Base-by-base conservation (phyloP, 1,140 invertebrate species). In the Medauroidea extradentata region DNA sequence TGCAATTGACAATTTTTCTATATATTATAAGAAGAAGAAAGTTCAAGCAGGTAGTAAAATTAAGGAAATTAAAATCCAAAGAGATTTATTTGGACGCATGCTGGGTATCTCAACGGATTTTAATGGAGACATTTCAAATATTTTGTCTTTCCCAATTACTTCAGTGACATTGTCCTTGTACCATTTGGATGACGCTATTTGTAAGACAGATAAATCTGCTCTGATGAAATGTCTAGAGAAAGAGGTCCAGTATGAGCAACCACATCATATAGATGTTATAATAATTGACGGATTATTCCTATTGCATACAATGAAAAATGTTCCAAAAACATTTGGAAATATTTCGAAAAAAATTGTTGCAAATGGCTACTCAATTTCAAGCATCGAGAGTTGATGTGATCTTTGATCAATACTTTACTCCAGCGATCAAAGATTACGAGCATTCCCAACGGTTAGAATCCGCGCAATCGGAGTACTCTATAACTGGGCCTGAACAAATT, bases 161-260 rank as follows among this genome's bases (percentile, higher is more conserved):
- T 60, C 67, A 46, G 54, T 67, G 2, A 66, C 70, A 16, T 53
- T 71, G 34, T 62, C 70, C 13, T 49, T 74, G 27, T 73, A 69
- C 60, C 69, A 75, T 61, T 23, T 68, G 9, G 70, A 74, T 59
- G 66, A 69, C 48, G 54, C 61, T 8, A 71, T 74, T 19, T 56
- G 63, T 55, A 70, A 71, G 60, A 70, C 68, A 8, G 61, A 68
- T 19, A 72, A 71, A 65, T 67, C 63, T 34, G 46, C 21, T n/a
- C 39, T 72, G 3, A 19, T 54, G n/a, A 18, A 43, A 39, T n/a
- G 19, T n/a, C 41, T 59, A 11, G 27, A 60, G 9, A 4, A 13
- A 21, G 24, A 25, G 24, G 44, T n/a, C 18, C 18, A 19, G 9
- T 5, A 19, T 5, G 24, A 21, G 9, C n/a, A 4, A 46, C 44